These are phyloP conservation scores for Lordiphosa clarofinis DNA, from an alignment of 1,140 invertebrate genomes.

Conservation along the genomic window DNA sequence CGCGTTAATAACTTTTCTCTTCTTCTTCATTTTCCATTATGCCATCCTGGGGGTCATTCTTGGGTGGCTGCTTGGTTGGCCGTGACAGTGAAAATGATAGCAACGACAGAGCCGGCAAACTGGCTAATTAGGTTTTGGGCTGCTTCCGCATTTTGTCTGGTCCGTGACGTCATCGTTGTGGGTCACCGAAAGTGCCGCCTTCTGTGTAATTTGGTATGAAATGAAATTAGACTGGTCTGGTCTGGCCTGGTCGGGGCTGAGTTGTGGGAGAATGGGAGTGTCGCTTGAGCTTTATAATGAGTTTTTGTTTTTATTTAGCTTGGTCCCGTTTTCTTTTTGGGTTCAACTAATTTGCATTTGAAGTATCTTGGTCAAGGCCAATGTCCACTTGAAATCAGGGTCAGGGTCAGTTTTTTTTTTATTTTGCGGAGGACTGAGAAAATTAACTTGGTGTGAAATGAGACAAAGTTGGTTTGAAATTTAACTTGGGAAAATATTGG, in stretches of 20 bases:
- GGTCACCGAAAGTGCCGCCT: slow-evolving; percentile 12
- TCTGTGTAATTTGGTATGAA: slow-evolving; percentile 67
- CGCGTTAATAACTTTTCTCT: slow-evolving; percentile 62
- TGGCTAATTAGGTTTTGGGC: slow-evolving; percentile 70
- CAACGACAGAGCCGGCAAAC: slow-evolving; percentile 17
- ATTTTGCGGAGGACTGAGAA: not conserved
- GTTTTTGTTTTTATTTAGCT: slow-evolving; percentile 70
- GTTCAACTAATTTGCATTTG: slow-evolving; percentile 69
- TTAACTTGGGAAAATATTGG: slow-evolving; percentile 40
- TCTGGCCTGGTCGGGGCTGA: not conserved
- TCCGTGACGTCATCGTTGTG: slow-evolving; percentile 56
- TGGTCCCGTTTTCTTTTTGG: slow-evolving; percentile 47
- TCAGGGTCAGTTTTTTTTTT: slow-evolving; percentile 15
- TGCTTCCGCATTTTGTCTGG: slow-evolving; percentile 23
- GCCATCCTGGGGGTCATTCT: slow-evolving; percentile 13
- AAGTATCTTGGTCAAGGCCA: slow-evolving; percentile 60
- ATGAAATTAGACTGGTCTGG: slow-evolving; percentile 54
- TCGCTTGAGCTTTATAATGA: slow-evolving; percentile 55
- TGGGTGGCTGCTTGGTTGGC: slow-evolving; percentile 14
- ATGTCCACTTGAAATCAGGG: slow-evolving; percentile 59
- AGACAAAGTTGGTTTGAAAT: slow-evolving; percentile 46
- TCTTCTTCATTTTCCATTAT: slow-evolving; percentile 2
- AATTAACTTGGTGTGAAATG: not conserved
- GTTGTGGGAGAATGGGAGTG: slow-evolving; percentile 3
- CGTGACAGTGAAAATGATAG: slow-evolving; percentile 65